A percentile compares a stretch with the other conserved stretches of the same genome.
These are phyloP conservation scores for Leguminivora glycinivorella DNA, from an alignment of 1,140 invertebrate genomes.

Conservation along the genomic window DNA sequence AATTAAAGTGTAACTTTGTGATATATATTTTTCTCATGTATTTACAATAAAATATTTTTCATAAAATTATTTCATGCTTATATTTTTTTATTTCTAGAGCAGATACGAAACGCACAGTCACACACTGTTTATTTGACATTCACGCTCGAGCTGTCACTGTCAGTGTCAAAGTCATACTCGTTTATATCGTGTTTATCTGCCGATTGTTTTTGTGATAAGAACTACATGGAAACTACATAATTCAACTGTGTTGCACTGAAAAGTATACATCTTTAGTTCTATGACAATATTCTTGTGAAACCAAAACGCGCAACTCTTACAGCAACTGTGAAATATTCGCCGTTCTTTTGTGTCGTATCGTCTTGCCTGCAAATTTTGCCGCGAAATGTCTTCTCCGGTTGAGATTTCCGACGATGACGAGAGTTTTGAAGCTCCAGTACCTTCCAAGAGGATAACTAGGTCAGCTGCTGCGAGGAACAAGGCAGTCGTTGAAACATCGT, in stretches of 20 bases:
- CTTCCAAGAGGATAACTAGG: background rate
- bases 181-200: background rate
- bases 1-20: background rate
- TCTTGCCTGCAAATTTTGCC: conserved; percentile 3
- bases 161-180: background rate
- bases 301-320: background rate
- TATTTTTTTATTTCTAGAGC: background rate
- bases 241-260: background rate
- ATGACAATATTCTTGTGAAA: background rate
- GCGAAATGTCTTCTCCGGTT: conserved; percentile 40
- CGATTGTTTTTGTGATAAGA: background rate
- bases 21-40: background rate
- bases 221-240: background rate
- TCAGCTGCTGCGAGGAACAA: conserved; percentile 3
- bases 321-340: background rate
- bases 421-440: conserved; percentile 39
- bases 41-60: background rate
- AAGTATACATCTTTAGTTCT: background rate
- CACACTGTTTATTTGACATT: background rate
- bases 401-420: conserved; percentile 61
- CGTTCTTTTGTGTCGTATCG: background rate
- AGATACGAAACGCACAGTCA: conserved; percentile 3
- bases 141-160: background rate
- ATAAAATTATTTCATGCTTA: too few relatives aligned
- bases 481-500: conserved; percentile 34